Evolutionary conservation across 2,113 vertebrate genomes (phyloP).

Genomic region (Mystacornis crossleyi): DNA sequence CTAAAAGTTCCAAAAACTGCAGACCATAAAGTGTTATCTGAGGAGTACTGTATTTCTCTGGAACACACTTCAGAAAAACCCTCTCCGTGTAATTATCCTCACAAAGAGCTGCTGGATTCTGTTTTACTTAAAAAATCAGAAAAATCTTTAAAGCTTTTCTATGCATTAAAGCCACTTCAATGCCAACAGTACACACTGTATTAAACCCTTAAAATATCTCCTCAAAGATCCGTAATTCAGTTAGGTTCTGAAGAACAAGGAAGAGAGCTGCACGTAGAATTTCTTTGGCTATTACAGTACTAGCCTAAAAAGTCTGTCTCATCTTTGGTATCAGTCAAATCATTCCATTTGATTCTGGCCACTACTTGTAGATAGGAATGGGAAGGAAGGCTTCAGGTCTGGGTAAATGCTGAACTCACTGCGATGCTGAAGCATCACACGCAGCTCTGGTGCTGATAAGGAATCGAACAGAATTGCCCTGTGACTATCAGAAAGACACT

Average conservation of each 20-base stretch:
- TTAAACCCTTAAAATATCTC: neutral
- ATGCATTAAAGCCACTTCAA: neutral
- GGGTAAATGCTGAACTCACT: accelerated
- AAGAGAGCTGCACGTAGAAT: neutral
- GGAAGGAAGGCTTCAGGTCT: neutral
- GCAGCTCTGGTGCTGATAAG: neutral
- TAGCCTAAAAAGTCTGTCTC: neutral
- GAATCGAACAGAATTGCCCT: neutral
- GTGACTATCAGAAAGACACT: neutral
- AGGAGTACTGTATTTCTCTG: conserved; percentile 3
- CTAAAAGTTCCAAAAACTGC: neutral
- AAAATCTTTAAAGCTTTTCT: neutral
- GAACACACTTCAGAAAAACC: neutral
- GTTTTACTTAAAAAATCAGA: neutral
- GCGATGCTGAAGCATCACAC: neutral
- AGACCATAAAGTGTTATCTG: neutral
- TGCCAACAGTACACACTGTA: neutral
- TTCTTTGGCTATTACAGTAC: neutral
- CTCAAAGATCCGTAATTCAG: neutral
- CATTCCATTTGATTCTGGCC: neutral
- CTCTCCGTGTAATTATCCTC: neutral
- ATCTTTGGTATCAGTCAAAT: neutral
- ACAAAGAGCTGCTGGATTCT: neutral
- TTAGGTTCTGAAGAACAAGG: neutral
- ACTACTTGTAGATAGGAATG: neutral